Percentiles rank a stretch among this genome's conserved stretches.
Evolutionary conservation across 2,113 vertebrate species (phyloP).

Genomic region (Lutjanus erythropterus): DNA sequence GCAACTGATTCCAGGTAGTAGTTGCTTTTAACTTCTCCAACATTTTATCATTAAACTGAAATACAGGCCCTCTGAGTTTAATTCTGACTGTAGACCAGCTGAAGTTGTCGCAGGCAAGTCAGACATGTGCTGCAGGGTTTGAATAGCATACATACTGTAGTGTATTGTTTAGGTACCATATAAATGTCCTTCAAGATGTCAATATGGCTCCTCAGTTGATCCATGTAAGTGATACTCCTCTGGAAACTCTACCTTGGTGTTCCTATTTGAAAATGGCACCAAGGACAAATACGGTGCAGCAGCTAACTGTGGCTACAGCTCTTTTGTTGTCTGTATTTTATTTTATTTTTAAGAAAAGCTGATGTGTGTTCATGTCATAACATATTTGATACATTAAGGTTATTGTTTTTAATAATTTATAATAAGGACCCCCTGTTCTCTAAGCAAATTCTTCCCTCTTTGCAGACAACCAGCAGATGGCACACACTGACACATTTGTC

Average conservation of each 20-base stretch:
- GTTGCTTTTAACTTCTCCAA: not conserved
- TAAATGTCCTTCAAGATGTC: constrained; percentile 50
- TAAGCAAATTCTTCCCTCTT: not conserved
- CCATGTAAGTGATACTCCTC: constrained; percentile 65
- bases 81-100: not conserved
- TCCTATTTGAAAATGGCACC: constrained; percentile 61
- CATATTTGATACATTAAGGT: not conserved
- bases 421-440: not conserved
- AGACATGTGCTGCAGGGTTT: not conserved
- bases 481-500: constrained; percentile 35
- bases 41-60: no score
- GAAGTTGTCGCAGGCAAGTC: not conserved
- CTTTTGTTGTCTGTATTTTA: constrained; percentile 13
- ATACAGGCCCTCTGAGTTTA: no score
- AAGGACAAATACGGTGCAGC: constrained; percentile 55
- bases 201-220: constrained; percentile 50
- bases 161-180: constrained; percentile 7
- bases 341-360: not conserved
- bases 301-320: not conserved
- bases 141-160: not conserved
- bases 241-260: constrained; percentile 62
- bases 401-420: not conserved
- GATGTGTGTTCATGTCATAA: not conserved
- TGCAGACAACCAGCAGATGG: constrained; percentile 69
- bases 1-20: not conserved